Evolutionary conservation across 2,113 vertebrate genomes (phyloP), one percentile per base, ranked within the genome.

Genomic region (Oreochromis tanganicae): DNA sequence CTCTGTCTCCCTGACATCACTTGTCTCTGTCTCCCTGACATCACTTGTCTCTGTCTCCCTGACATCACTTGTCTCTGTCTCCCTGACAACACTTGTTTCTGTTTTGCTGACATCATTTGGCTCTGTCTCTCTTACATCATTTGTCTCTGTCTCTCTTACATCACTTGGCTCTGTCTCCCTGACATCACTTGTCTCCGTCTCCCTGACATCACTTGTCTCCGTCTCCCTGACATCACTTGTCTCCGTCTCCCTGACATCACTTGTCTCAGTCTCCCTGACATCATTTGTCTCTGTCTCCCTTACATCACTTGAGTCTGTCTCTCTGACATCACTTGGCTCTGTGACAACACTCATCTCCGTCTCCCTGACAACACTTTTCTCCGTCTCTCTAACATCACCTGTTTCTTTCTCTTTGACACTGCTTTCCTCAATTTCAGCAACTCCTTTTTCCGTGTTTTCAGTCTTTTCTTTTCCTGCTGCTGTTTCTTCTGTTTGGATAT

Each of bases 181-280:
- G 7, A 4, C 6, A 8, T 5, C 4, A 8, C 4, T 54, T 54
- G 9, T 9, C 52, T 54, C 52, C 3, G 52, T 54, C 8, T 54
- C 52, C 1, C 9, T 5, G 8, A 2, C 1, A 19, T 86, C 43
- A 1, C 46, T 88, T 46, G 84, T 66, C 7, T 92, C 56, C 2
- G 13, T 81, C 19, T 52, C 48, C 2, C 17, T 0, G 5, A n/a
- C 6, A 6, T 0, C 19, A n/a, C 0, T 66, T 38, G 17, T 17
- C 17, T 66, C 43, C 0, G 27, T 79, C 10, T 81, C 9, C 50
- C 2, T 0, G 2, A 19, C 2, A 3, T 0, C 32, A 34, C 0
- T 36, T 6, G 3, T 12, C 2, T 38, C 61, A 0, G 21, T 55
- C 4, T n/a, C 50, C 1, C 19, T 8, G 1, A 46, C 14, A 6